phyloP scores from a whole-genome alignment of 2,113 vertebrate species.

The Neomonachus schauinslandi region DNA sequence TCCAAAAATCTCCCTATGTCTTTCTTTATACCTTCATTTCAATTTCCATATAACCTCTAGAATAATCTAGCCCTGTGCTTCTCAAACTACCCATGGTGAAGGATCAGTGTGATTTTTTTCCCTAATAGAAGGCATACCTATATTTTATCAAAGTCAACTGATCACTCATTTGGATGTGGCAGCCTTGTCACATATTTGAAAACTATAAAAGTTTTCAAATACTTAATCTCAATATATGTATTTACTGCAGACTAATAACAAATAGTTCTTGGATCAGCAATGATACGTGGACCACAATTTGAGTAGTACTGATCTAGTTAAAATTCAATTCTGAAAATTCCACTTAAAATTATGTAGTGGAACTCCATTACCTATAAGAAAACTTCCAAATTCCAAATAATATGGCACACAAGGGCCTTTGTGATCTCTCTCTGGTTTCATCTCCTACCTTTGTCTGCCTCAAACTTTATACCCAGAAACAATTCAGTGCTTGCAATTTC shows the following conservation, averaged over 20 bases:
- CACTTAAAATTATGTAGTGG: background rate
- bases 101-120: background rate
- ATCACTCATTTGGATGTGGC: background rate
- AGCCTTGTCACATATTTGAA: background rate
- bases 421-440: background rate
- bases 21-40: constrained; percentile 6
- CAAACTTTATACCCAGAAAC: background rate
- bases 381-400: background rate
- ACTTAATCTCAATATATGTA: background rate
- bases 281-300: background rate
- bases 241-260: background rate
- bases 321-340: background rate
- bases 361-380: background rate
- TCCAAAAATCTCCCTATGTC: background rate
- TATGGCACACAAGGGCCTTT: background rate
- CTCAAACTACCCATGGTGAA: background rate
- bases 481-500: background rate
- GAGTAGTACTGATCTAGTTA: background rate
- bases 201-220: background rate
- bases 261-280: background rate
- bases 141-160: background rate
- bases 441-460: background rate
- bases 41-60: background rate
- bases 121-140: background rate
- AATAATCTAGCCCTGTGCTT: background rate